Evolutionary conservation across 2,797 vertebrate genomes (phyloP), one percentile per base, ranked within the genome.

Genomic region (Muscicapa striata): DNA sequence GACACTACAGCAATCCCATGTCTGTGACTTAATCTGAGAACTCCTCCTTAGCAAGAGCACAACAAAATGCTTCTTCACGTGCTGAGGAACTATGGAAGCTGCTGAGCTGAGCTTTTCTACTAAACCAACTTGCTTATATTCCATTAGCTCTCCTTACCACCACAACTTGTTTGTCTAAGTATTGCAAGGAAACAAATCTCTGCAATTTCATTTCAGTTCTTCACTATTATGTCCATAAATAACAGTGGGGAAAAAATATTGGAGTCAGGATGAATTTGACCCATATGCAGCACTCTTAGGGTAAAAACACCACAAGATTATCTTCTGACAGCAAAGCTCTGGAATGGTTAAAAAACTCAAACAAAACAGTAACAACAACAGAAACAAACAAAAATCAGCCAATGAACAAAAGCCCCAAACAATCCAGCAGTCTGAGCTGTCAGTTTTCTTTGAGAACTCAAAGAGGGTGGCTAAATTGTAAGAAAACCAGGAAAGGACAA

Each of bases 321-420:
- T 34, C 30, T 34, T 29, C 32, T 76, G 30, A 36, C 23, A 57
- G 32, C 10, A 58, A 36, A 87, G n/a, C 11, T 27, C n/a, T 72
- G 17, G 26, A 70, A 48, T 7, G 1, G n/a, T 38, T 55, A 61
- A 69, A 66, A 46, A 41, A 13, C 3, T 6, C 32, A 54, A 69
- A 4, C 15, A 45, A 82, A 89, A 14, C 5, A 49, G 29, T 9
- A 36, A 24, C 14, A 45, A 10, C 8, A 54, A 30, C 15, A 57
- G 16, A 67, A 73, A 29, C 7, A 26, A 49, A 69, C 7, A 26
- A 49, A 69, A 43, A 70, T 16, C 32, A 57, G 14, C 5, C 36
- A 80, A 52, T 0, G 0, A 66, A 54, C 19, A 45, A 49, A 62
- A 17, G 61, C 0, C 20, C 24, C 4, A 27, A 55, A 74, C 11